These are phyloP conservation scores for Ladona fulva DNA, from an alignment of 1,140 invertebrate species.

Conservation along the genomic window DNA sequence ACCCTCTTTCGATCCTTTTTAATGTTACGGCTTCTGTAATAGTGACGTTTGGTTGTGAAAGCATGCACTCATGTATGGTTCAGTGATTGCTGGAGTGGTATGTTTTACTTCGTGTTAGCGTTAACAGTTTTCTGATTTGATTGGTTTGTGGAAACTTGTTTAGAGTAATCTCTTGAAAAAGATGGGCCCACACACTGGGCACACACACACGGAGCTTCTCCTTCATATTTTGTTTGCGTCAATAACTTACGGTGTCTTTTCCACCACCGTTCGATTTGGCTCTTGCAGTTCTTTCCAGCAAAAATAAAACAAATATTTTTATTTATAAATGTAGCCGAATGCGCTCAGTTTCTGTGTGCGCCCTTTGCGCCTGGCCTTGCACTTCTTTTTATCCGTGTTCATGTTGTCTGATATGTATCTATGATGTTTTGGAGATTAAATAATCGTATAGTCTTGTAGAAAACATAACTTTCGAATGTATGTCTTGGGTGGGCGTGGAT, in stretches of 20 bases:
- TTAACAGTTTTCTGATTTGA: no score
- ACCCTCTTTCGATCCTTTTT: neutral
- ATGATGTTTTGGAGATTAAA: no score
- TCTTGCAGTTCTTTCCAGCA: neutral
- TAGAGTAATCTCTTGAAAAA: no score
- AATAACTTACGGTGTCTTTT: neutral
- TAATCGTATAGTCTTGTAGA: no score
- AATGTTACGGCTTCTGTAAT: conserved; percentile 8
- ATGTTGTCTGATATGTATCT: no score
- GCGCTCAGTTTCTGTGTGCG: neutral
- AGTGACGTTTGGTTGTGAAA: neutral
- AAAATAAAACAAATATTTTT: neutral
- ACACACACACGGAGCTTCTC: neutral
- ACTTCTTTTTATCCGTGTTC: neutral
- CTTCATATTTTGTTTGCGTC: neutral
- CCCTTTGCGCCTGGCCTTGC: neutral
- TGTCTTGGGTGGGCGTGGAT: no score
- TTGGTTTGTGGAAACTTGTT: no score
- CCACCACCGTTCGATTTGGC: neutral
- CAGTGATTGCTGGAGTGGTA: no score
- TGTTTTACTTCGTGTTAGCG: no score
- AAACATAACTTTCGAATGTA: no score
- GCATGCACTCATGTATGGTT: no score
- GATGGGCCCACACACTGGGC: neutral
- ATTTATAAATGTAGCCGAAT: neutral